Base-by-base conservation (phyloP, 35 echinoderm and acorn worm species). In the Heliocidaris erythrogramma region DNA sequence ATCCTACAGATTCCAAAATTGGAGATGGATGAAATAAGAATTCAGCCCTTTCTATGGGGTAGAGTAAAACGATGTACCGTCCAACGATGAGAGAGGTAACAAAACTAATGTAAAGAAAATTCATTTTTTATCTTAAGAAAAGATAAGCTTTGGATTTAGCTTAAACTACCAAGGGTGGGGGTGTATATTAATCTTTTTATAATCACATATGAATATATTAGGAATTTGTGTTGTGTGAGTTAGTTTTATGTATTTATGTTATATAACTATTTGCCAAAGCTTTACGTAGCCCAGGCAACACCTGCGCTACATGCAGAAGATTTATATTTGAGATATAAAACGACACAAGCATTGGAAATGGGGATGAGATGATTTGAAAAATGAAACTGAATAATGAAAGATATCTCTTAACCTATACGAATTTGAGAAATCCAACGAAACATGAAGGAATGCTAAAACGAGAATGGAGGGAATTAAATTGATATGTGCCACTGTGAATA, bases 201-300 rank as follows among this genome's bases (percentile, higher is more conserved):
- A 32, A 89, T 48, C 11, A 89, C 87, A 78, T 78, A 78, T 78
- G 65, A 78, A 78, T 78, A 89, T 42, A 42, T 89, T 89, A 42
- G 31, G 87, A 89, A 31, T 42, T 32, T 89, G 87, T 48, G 31
- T 89, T 48, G 31, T 89, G 87, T 89, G 87, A 89, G 47, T 32
- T 89, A 89, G 87, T 48, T 89, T 42, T 42, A 89, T 89, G 87
- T 89, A 89, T 89, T 89, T 89, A 89, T 89, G 87, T 89, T 89
- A 31, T 89, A 18, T 42, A 32, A 89, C 17, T 89, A 89, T 89
- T 89, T 32, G 31, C 87, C 87, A 89, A 42, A 48, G 87, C 32
- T 48, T 89, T 16, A 42, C 31, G 13, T 32, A 42, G 87, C 31
- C 87, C 87, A 89, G 87, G 87, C 87, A 42, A 12, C 87, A 89